Evolutionary conservation across 64 coral and sea anemone genomes (phyloP).

Genomic region (Stichodactyla helianthus): DNA sequence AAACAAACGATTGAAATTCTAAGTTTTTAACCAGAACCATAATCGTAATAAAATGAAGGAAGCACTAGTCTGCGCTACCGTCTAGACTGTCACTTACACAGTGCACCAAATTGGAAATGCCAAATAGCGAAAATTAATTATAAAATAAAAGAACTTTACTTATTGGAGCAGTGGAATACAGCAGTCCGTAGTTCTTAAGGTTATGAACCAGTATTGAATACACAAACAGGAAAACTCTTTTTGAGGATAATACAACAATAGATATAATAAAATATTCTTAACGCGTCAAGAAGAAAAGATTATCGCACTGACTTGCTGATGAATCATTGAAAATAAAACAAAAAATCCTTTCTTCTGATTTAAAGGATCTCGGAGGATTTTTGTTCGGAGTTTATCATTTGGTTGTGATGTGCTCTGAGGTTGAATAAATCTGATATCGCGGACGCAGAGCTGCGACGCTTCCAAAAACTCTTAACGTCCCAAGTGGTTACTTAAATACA

Average conservation of each 20-base stretch:
- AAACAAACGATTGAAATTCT: neutral
- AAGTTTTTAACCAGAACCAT: neutral
- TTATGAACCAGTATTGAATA: neutral
- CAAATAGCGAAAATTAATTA: slow-evolving; percentile 18
- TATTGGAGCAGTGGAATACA: neutral
- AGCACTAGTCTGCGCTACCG: neutral
- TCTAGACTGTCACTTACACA: slow-evolving; percentile 27
- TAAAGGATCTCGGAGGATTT: neutral
- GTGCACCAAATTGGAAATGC: slow-evolving; percentile 11
- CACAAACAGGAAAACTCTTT: neutral
- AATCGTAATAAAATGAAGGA: neutral
- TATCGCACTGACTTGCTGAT: neutral
- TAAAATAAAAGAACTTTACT: neutral
- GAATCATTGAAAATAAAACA: slow-evolving; percentile 7
- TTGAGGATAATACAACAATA: neutral
- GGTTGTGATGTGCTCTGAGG: neutral
- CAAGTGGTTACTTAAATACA: neutral
- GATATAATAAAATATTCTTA: slow-evolving; percentile 1
- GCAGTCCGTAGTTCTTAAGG: neutral
- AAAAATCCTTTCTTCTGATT: neutral
- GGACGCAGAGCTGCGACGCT: neutral
- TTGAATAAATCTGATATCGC: neutral
- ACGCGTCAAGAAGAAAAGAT: slow-evolving; percentile 7
- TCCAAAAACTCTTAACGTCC: neutral
- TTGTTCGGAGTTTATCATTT: neutral